A percentile compares a stretch with the other conserved stretches of the same genome.
Conservation (phyloP, 2,797 vertebrate genomes). For the Chiloscyllium punctatum region DNA sequence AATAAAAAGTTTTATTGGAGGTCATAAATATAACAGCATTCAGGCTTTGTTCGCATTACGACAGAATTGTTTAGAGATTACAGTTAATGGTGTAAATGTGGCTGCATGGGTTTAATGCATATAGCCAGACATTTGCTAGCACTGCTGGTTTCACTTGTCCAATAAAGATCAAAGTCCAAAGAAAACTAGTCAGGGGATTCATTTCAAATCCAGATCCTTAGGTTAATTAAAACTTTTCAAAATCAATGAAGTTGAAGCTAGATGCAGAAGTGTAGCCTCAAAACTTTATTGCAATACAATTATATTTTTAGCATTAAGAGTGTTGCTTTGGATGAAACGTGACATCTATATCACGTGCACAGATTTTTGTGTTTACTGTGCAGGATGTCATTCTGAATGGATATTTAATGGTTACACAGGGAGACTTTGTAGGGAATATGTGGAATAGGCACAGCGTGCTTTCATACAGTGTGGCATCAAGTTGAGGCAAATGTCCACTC, state of each 20-base stretch:
- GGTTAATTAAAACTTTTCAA: background rate
- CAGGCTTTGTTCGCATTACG: background rate
- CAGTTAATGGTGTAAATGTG: background rate
- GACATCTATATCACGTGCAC: background rate
- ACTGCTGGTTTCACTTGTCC: background rate
- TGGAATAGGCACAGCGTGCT: background rate
- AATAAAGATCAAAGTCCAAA: background rate
- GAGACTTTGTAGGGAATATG: background rate
- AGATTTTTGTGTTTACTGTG: background rate
- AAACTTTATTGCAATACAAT: background rate
- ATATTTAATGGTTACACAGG: background rate
- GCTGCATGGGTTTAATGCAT: background rate
- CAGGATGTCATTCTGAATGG: background rate
- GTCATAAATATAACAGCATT: slow-evolving; percentile 22
- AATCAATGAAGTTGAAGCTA: background rate
- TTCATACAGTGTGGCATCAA: background rate
- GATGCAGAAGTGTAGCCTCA: background rate
- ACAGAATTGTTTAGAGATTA: background rate
- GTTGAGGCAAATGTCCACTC: background rate
- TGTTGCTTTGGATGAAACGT: background rate
- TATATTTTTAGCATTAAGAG: background rate
- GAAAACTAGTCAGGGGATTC: background rate
- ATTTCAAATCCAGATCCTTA: background rate
- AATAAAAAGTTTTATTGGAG: background rate
- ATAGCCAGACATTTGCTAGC: background rate